phyloP scores from a whole-genome alignment of 2,888 invertebrate genomes.

The Xestia sexstrigata region DNA sequence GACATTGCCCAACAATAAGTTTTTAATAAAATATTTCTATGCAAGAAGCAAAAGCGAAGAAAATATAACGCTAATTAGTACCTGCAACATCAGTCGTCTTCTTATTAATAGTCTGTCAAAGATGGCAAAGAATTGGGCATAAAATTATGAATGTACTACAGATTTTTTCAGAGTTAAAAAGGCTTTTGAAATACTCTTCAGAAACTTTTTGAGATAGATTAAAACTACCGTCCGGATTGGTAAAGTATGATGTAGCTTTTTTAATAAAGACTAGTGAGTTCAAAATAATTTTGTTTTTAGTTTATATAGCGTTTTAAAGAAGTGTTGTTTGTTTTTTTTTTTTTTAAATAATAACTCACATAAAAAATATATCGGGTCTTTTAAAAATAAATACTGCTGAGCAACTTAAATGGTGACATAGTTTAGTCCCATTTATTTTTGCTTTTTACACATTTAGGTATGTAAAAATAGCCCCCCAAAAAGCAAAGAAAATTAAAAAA shows the following conservation, averaged over 20 bases:
- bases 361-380: too few relatives aligned
- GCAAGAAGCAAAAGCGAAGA: accelerated
- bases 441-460: neutral
- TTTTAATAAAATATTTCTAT: neutral
- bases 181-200: neutral
- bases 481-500: accelerated
- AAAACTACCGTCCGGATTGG: neutral
- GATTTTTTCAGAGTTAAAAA: slow-evolving; percentile 32
- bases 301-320: neutral
- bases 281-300: neutral
- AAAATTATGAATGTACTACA: neutral
- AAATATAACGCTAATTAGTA: neutral
- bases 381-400: too few relatives aligned
- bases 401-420: too few relatives aligned
- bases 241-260: neutral
- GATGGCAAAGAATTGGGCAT: neutral
- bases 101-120: neutral
- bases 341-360: too few relatives aligned
- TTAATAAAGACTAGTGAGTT: neutral
- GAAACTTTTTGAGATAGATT: slow-evolving; percentile 15
- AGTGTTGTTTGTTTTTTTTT: neutral
- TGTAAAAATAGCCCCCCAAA: neutral
- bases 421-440: neutral
- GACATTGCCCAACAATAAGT: neutral
- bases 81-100: neutral